Conservation (phyloP, 2,888 invertebrate species). For the Halictus quadricinctus region DNA sequence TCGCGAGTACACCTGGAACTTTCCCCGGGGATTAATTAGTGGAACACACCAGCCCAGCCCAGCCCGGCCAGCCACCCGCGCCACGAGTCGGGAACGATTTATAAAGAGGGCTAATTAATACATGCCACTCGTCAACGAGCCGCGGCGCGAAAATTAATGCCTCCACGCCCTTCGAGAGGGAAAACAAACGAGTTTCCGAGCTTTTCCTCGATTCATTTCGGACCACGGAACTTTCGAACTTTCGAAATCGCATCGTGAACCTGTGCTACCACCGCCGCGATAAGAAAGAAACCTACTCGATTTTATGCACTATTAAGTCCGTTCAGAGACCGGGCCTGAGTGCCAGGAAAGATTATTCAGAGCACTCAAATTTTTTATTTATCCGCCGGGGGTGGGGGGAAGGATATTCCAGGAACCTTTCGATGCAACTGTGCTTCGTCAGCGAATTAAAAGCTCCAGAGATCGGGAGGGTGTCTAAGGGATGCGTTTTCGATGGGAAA, state of each 20-base stretch:
- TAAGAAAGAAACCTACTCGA: slow-evolving; percentile 18
- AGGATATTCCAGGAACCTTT: background rate
- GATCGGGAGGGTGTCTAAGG: background rate
- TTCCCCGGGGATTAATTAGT: slow-evolving; percentile 49
- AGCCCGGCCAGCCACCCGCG: too few species aligned
- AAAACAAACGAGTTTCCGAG: slow-evolving; percentile 31
- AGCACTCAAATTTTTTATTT: background rate
- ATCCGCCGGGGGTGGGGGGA: background rate
- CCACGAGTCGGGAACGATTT: slow-evolving; percentile 27
- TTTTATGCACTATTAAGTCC: slow-evolving; percentile 27
- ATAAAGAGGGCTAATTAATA: slow-evolving; percentile 51
- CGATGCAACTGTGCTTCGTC: background rate
- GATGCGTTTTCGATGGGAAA: background rate
- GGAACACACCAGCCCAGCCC: background rate
- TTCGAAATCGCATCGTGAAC: slow-evolving; percentile 16
- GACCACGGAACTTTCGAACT: slow-evolving; percentile 24
- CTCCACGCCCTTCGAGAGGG: slow-evolving; percentile 30
- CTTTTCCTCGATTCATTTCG: slow-evolving; percentile 20
- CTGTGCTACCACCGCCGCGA: background rate
- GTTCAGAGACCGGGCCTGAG: background rate
- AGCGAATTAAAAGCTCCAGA: background rate
- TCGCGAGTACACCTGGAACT: slow-evolving; percentile 44
- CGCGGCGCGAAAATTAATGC: slow-evolving; percentile 45
- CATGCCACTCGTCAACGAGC: slow-evolving; percentile 41
- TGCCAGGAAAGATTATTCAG: background rate